A percentile compares a stretch with the other conserved stretches of the same genome.
These are phyloP conservation scores for Cecropterus lyciades DNA, from an alignment of 1,140 invertebrate genomes.

Conservation along the genomic window DNA sequence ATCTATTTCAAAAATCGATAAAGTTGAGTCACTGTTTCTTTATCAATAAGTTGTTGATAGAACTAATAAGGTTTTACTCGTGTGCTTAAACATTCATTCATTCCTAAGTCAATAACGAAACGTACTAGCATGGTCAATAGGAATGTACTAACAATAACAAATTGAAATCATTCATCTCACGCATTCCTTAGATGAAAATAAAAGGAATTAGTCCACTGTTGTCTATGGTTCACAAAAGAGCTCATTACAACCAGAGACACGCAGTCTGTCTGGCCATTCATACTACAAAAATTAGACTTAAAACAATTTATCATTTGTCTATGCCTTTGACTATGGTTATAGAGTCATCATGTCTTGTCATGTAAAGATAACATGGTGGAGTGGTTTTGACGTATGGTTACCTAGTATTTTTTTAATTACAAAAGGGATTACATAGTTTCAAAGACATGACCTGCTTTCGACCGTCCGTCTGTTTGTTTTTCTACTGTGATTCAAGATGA, in stretches of 20 bases:
- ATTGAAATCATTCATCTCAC: conserved; percentile 29
- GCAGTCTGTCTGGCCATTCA: conserved; percentile 50
- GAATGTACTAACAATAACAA: conserved; percentile 17
- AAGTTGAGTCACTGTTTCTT: too few relatives aligned
- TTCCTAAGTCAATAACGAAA: not conserved
- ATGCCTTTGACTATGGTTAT: conserved; percentile 32
- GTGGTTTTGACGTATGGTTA: conserved; percentile 27
- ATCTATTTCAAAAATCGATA: too few relatives aligned
- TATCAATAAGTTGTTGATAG: too few relatives aligned
- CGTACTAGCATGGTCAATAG: not conserved
- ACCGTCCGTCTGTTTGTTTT: conserved; percentile 33
- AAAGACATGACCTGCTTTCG: conserved; percentile 38
- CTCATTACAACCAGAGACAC: conserved; percentile 39
- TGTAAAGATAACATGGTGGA: conserved; percentile 37
- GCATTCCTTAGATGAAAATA: conserved; percentile 48
- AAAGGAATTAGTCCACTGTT: conserved; percentile 40
- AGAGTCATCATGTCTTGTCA: conserved; percentile 33
- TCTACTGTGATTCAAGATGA: conserved; percentile 25
- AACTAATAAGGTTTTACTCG: too few relatives aligned
- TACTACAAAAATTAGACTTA: conserved; percentile 35
- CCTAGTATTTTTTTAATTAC: conserved; percentile 34
- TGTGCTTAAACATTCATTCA: not conserved
- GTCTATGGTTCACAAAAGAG: conserved; percentile 50
- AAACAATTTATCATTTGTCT: conserved; percentile 42
- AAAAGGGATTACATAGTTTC: conserved; percentile 36